Base-by-base conservation (phyloP, 2,797 vertebrate genomes). In the Cossypha polioptera region DNA sequence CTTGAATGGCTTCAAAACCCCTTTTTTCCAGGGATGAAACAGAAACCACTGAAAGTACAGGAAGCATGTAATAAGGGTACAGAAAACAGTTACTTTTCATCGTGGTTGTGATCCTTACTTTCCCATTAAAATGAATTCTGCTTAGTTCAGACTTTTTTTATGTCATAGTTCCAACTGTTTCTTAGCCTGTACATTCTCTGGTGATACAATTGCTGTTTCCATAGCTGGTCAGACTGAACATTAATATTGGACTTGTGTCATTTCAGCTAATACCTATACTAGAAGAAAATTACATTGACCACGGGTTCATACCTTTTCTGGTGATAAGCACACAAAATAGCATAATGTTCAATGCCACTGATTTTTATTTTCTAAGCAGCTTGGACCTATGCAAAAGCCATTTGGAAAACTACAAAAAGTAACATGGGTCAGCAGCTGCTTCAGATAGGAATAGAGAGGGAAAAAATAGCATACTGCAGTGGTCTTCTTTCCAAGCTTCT, bases 321-420 rank as follows among this genome's bases (percentile, higher is more conserved):
- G 24, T 77, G 57, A 77, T 77, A 87, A 92, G 54, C 38, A 71
- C 35, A 78, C 26, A 36, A 58, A 92, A 81, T 13, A 82, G 15
- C 61, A 45, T 65, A 54, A 72, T 35, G 11, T 42, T 90, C 68
- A 28, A 15, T 77, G 26, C 19, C 51, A 48, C 26, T 71, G 75
- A 58, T 57, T 92, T 92, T 81, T 91, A 72, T 75, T 90, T 58
- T 90, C 47, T 54, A 33, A 38, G 26, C 54, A 75, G 28, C n/a
- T 80, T 47, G 31, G 26, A 86, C 29, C 21, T 85, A 74, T 29
- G 50, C 50, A 88, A 80, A 89, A 91, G 35, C 26, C 76, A 75
- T 83, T 94, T 95, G 76, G 50, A 95, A 90, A 94, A 78, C 47
- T 50, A 51, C 72, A 72, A 65, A 68, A 92, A 78, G 47, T 78